Conservation (phyloP, 2,113 vertebrate species). For the Rhinichthys klamathensis region DNA sequence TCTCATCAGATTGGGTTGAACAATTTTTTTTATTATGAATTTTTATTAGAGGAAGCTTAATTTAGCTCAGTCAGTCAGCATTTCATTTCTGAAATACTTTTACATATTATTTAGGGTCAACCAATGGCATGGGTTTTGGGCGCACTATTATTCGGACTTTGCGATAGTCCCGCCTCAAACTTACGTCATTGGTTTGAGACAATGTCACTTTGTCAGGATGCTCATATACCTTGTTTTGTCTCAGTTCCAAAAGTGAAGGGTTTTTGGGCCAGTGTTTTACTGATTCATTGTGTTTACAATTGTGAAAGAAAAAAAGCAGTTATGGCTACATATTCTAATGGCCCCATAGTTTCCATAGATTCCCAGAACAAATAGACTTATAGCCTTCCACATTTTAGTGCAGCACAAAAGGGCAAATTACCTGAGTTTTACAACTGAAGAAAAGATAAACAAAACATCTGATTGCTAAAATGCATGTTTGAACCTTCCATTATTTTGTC, state of each 20-base stretch:
- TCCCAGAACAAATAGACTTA: constrained; percentile 8
- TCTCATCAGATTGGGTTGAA: too few species aligned
- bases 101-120: too few species aligned
- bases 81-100: not conserved
- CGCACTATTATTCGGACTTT: not conserved
- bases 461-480: constrained; percentile 37
- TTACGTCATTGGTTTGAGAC: not conserved
- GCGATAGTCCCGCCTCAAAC: not conserved
- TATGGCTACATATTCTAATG: constrained; percentile 10
- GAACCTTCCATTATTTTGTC: constrained; percentile 35
- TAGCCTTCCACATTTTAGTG: not conserved
- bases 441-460: constrained; percentile 26
- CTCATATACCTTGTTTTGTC: not conserved
- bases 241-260: not conserved
- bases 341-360: not conserved
- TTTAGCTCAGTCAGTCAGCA: not conserved
- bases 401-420: constrained; percentile 37
- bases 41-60: not conserved
- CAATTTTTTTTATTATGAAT: too few species aligned
- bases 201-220: not conserved
- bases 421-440: constrained; percentile 14
- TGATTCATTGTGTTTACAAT: not conserved
- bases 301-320: not conserved
- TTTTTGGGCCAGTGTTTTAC: not conserved
- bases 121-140: not conserved